These are phyloP conservation scores for Cetonia aurata DNA, from an alignment of 2,888 invertebrate genomes.

Conservation along the genomic window DNA sequence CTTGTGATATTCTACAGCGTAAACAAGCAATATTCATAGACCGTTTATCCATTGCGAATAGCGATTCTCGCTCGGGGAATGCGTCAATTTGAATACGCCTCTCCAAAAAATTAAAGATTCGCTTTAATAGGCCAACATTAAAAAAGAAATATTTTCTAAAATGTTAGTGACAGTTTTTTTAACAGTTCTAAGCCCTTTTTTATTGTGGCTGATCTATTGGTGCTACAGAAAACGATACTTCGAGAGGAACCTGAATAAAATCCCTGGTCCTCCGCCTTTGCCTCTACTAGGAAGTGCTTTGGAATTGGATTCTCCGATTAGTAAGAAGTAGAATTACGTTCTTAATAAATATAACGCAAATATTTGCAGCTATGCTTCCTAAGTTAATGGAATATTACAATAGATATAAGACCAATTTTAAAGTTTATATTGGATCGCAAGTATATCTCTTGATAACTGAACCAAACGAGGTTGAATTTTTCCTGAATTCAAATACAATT, in stretches of 20 bases:
- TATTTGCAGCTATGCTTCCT: background rate
- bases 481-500: conserved; percentile 14
- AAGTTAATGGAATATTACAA: background rate
- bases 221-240: background rate
- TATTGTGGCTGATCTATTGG: conserved; percentile 2
- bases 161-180: background rate
- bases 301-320: conserved; percentile 7
- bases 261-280: conserved; percentile 3
- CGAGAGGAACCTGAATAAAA: background rate
- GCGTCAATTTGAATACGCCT: too few relatives aligned
- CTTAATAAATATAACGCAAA: background rate
- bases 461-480: background rate
- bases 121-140: too few relatives aligned
- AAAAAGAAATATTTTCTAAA: background rate
- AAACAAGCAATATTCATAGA: too few relatives aligned
- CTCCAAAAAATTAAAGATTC: too few relatives aligned
- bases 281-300: conserved; percentile 37
- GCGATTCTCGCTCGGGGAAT: too few relatives aligned
- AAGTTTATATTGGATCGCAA: conserved; percentile 6
- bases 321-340: conserved; percentile 7
- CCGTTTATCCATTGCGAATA: too few relatives aligned
- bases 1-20: too few relatives aligned
- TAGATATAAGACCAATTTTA: background rate
- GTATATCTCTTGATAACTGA: background rate
- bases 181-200: background rate